Percentiles rank a stretch among this genome's conserved stretches.
These are phyloP conservation scores for Tortricodes alternella DNA, from an alignment of 2,888 invertebrate genomes.

Conservation along the genomic window DNA sequence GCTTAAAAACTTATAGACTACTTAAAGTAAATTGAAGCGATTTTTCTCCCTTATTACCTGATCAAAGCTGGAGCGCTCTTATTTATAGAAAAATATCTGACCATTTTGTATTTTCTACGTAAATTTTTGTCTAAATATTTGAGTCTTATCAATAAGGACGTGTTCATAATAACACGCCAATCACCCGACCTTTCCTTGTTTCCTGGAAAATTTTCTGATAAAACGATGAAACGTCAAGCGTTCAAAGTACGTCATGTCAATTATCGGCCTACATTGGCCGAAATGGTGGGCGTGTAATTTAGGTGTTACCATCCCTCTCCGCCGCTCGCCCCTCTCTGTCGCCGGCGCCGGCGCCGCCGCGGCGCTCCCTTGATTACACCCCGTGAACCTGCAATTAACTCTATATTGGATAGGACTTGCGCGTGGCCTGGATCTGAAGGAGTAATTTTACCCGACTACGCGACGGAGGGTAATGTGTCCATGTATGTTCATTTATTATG, in stretches of 20 bases:
- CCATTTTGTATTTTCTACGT: too few species aligned
- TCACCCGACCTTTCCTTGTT: background rate
- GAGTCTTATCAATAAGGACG: too few species aligned
- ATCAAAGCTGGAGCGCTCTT: too few species aligned
- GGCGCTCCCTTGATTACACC: constrained; percentile 51
- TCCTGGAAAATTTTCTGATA: background rate
- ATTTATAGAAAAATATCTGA: too few species aligned
- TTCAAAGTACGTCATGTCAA: background rate
- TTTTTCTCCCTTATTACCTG: too few species aligned
- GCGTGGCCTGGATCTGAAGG: constrained; percentile 8
- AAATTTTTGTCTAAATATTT: too few species aligned
- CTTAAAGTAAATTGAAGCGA: too few species aligned
- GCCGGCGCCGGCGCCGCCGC: constrained; percentile 42
- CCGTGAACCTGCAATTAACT: constrained; percentile 39
- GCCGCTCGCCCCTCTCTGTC: background rate
- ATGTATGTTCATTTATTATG: too few species aligned
- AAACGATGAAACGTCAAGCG: background rate
- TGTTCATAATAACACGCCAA: too few species aligned
- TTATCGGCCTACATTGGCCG: constrained; percentile 3
- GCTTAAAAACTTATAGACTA: too few species aligned
- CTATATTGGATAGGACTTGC: background rate
- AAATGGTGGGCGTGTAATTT: background rate
- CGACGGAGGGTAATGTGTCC: too few species aligned
- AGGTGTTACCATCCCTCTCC: background rate
- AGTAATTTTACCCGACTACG: too few species aligned